Evolutionary conservation across 2,888 invertebrate species (phyloP), one percentile per base, ranked within the genome.

Genomic region (Megalurothrips usitatus): DNA sequence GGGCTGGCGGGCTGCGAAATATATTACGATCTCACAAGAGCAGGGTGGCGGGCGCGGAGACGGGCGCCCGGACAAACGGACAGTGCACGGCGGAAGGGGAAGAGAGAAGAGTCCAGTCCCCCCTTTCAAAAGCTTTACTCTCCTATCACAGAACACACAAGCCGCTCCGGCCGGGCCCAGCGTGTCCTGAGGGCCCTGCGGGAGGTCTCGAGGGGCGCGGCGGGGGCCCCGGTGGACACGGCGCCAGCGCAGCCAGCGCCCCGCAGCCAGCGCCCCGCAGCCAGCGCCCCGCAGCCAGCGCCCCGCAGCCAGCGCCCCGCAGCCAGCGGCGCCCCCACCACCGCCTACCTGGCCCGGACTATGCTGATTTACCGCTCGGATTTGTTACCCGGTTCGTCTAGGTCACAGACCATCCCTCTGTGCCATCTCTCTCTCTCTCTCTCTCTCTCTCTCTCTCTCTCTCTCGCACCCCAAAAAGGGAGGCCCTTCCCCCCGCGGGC

Each of bases 361-460:
- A 75, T 75, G 26, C 68, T 75, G 68, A 75, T 75, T 75, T 75
- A 75, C 68, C 26, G 68, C 68, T 23, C 26, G 68, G 68, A 75
- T 75, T 75, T 75, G 68, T 75, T 75, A 75, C 68, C 23, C 23
- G 68, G 11, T 23, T 26, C 68, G 68, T 75, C 68, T 75, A 75
- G 26, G 68, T 26, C 58, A 17, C 58, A n/a, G 68, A 12, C 23
- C 68, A 26, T 26, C 68, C 11, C 26, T 12, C 26, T 11, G 12
- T n/a, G 6, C 58, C 58, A 12, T 4, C 58, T 17, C 23, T 12
- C 26, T 12, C 68, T 26, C 23, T 11, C 68, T 12, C 68, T 26
- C 23, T 26, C 68, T 12, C 23, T 12, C 68, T 8, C 10, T 26
- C 68, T 26, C 23, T 26, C 68, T 75, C 12, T 26, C 23, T 26